Percentiles rank a stretch among this genome's conserved stretches.
phyloP scores from a whole-genome alignment of 2,797 vertebrate species.

The Halcyon leucocephala region DNA sequence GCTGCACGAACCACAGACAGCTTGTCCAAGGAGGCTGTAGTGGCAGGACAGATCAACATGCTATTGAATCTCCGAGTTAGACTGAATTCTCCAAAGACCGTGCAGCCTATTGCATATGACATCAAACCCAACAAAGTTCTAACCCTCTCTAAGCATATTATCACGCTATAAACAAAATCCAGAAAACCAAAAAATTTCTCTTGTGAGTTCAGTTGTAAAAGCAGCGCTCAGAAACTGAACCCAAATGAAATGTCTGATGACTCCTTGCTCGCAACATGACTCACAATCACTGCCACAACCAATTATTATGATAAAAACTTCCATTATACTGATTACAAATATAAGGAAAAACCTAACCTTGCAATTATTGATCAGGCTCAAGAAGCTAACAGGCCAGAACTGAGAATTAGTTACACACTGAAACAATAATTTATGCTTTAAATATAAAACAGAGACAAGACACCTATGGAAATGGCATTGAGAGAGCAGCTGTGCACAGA shows the following conservation, averaged over 20 bases:
- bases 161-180: not conserved
- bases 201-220: not conserved
- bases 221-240: not conserved
- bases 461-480: not conserved
- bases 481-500: constrained; percentile 61
- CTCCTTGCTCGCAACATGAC: not conserved
- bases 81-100: too few relatives aligned
- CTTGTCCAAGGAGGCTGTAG: not conserved
- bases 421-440: constrained; percentile 28
- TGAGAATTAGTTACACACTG: not conserved
- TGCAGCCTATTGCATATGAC: not conserved
- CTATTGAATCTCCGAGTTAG: not conserved
- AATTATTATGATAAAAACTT: not conserved
- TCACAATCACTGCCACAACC: not conserved
- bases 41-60: not conserved
- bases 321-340: not conserved
- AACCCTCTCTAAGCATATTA: not conserved
- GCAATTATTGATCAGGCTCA: constrained; percentile 22
- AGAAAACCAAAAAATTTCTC: not conserved
- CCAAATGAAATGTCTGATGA: not conserved
- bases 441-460: constrained; percentile 39
- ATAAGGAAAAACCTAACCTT: not conserved
- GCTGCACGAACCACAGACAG: not conserved
- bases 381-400: constrained; percentile 46
- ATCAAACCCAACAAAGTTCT: not conserved